Conservation (phyloP, 2,888 invertebrate species). For the Alviniconcha strummeri region DNA sequence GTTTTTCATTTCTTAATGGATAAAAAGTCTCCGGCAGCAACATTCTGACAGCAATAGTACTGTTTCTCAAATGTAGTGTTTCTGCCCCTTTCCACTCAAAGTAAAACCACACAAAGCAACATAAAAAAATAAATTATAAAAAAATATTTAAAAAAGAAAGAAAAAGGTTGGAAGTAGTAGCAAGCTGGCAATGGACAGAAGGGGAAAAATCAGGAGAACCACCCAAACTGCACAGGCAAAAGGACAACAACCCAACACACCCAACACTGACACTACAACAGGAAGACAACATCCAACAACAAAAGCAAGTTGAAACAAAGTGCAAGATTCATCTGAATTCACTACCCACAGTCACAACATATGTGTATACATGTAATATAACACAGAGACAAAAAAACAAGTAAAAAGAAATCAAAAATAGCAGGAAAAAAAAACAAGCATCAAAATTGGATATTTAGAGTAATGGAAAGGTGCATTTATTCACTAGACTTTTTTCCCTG, state of each 20-base stretch:
- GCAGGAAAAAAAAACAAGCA: not conserved
- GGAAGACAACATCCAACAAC: not conserved
- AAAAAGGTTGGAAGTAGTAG: not conserved
- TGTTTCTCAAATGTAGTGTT: no score
- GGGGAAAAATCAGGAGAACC: not conserved
- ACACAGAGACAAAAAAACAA: not conserved
- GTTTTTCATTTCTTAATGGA: no score
- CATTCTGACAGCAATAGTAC: no score
- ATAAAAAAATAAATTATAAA: no score
- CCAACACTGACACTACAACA: not conserved
- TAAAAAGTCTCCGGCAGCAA: no score
- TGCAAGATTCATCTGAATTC: not conserved
- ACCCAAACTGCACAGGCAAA: not conserved
- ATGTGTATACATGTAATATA: not conserved
- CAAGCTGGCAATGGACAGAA: not conserved
- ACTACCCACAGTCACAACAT: not conserved
- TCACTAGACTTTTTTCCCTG: not conserved
- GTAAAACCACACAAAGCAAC: no score
- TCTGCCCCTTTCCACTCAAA: no score
- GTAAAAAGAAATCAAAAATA: not conserved
- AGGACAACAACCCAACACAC: not conserved
- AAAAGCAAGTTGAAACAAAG: not conserved
- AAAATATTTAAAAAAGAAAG: not conserved
- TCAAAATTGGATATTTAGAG: not conserved
- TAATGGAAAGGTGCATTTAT: constrained; percentile 40